These are phyloP conservation scores for Perca fluviatilis DNA, from an alignment of 2,113 vertebrate species.

Conservation along the genomic window DNA sequence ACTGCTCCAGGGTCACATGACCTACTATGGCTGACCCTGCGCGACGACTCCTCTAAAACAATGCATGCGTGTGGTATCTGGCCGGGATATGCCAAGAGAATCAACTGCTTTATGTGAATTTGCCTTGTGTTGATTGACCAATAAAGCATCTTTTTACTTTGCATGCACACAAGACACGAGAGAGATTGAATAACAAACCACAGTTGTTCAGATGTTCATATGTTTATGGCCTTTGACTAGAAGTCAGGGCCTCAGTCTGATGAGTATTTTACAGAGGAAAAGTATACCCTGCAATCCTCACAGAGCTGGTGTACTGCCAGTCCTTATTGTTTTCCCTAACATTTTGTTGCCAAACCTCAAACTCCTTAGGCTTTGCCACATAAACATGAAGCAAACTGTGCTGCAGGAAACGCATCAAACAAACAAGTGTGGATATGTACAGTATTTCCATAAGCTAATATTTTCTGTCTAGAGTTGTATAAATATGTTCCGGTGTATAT, in stretches of 20 bases:
- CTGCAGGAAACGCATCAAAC: background rate
- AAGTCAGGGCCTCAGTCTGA: background rate
- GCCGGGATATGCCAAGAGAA: no score
- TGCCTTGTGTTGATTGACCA: no score
- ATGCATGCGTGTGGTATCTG: no score
- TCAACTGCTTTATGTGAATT: no score
- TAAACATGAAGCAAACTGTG: background rate
- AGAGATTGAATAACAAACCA: background rate
- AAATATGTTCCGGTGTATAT: background rate
- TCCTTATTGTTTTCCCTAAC: background rate
- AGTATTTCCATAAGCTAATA: no score
- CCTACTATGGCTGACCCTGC: no score
- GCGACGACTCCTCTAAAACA: no score
- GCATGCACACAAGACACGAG: background rate
- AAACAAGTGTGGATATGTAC: background rate
- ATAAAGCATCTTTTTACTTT: background rate
- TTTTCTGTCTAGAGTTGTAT: background rate
- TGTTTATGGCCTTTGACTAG: background rate
- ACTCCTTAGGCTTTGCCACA: background rate
- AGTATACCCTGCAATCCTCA: background rate
- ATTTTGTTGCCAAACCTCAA: conserved; percentile 31
- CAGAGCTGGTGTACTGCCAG: background rate
- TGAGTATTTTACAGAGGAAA: conserved; percentile 16
- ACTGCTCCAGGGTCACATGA: no score
- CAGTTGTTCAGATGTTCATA: no score